Conservation (phyloP, 2,888 invertebrate species). For the Rhogogaster chlorosoma region DNA sequence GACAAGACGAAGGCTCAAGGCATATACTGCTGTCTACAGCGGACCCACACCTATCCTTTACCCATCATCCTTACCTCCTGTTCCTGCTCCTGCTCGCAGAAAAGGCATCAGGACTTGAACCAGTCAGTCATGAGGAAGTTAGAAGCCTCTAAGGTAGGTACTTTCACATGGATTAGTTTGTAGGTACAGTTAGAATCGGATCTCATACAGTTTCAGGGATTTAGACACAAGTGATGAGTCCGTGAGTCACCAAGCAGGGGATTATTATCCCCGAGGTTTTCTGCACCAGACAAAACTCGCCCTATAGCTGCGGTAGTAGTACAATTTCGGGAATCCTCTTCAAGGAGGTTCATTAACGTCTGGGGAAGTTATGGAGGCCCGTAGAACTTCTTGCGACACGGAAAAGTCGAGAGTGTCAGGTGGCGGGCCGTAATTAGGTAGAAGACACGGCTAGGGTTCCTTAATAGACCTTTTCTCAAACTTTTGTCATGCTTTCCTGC, state of each 20-base stretch:
- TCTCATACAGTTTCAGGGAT: conserved; percentile 9
- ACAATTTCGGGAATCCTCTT: conserved; percentile 31
- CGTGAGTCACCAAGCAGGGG: conserved; percentile 18
- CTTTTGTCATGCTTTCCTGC: conserved; percentile 10
- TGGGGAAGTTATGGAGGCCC: conserved; percentile 34
- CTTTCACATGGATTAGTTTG: conserved; percentile 43
- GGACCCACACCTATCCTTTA: conserved; percentile 23
- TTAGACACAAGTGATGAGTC: conserved; percentile 8
- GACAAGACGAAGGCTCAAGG: conserved; percentile 21
- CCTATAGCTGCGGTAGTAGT: not conserved
- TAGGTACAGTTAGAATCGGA: conserved; percentile 23
- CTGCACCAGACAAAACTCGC: not conserved
- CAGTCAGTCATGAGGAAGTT: conserved; percentile 40
- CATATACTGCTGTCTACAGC: not conserved
- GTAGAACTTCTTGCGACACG: conserved; percentile 34
- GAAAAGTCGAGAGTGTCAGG: conserved; percentile 46
- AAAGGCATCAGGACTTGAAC: conserved; percentile 37
- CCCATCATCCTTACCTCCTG: not conserved
- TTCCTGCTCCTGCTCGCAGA: conserved; percentile 24
- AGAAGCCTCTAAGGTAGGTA: conserved; percentile 12
- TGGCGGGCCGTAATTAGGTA: conserved; percentile 35
- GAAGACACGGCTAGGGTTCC: conserved; percentile 24
- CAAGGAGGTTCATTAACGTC: conserved; percentile 33
- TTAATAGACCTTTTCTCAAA: conserved; percentile 39
- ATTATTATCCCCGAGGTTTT: conserved; percentile 19